phyloP scores from a whole-genome alignment of 2,888 invertebrate genomes.

The Nymphalis urticae region DNA sequence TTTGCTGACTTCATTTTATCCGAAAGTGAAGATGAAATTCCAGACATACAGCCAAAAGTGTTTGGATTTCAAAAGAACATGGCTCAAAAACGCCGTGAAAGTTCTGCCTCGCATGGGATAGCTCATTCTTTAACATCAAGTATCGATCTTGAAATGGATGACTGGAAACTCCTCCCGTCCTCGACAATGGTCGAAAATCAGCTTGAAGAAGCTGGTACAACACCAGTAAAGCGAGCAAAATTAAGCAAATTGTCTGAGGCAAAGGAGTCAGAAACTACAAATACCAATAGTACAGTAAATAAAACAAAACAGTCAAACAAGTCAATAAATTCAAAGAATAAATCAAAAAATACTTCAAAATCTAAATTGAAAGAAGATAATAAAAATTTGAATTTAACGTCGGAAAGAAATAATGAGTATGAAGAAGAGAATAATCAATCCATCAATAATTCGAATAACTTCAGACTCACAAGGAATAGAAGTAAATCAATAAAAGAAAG shows the following conservation, averaged over 20 bases:
- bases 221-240: conserved; percentile 54
- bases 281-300: conserved; percentile 25
- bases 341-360: conserved; percentile 39
- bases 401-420: not conserved
- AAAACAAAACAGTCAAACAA: conserved; percentile 47
- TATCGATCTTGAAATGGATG: conserved; percentile 68
- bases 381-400: not conserved
- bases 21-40: conserved; percentile 69
- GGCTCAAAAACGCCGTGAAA: conserved; percentile 41
- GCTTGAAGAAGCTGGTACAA: conserved; percentile 45
- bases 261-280: conserved; percentile 44
- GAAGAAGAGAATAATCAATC: conserved; percentile 1
- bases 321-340: conserved; percentile 44
- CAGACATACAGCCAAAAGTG: conserved; percentile 61
- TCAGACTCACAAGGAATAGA: conserved; percentile 19
- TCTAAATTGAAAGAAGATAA: conserved; percentile 1
- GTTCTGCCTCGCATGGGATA: conserved; percentile 42
- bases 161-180: conserved; percentile 68
- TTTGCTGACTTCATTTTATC: conserved; percentile 65
- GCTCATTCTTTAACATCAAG: conserved; percentile 56
- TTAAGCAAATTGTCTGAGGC: conserved; percentile 54
- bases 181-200: conserved; percentile 73
- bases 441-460: conserved; percentile 10
- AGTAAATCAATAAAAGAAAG: conserved; percentile 21
- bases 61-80: conserved; percentile 56